These are phyloP conservation scores for Genyomyrus donnyi DNA, from an alignment of 2,113 vertebrate genomes.

Conservation along the genomic window DNA sequence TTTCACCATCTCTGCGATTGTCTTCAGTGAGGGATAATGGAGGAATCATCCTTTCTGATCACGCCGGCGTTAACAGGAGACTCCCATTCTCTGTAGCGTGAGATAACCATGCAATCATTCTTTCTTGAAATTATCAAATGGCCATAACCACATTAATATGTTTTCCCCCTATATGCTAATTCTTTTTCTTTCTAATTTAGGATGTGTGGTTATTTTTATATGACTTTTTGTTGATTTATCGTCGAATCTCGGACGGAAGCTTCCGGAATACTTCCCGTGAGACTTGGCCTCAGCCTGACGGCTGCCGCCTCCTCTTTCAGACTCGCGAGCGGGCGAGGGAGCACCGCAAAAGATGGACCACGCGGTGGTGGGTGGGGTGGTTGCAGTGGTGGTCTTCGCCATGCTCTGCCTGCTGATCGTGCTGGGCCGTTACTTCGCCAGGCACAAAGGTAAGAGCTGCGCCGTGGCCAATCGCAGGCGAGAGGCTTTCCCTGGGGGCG, in stretches of 20 bases:
- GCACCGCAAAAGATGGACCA: constrained; percentile 87
- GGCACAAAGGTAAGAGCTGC: constrained; percentile 86
- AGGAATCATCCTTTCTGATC: background rate
- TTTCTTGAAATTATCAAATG: background rate
- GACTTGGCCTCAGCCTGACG: background rate
- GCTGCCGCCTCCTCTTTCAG: constrained; percentile 54
- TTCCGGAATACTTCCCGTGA: background rate
- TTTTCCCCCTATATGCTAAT: background rate
- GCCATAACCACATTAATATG: background rate
- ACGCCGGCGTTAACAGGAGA: background rate
- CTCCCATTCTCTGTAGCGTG: background rate
- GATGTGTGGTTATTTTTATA: background rate
- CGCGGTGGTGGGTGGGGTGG: constrained; percentile 93
- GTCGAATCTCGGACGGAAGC: background rate
- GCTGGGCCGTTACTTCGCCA: constrained; percentile 95
- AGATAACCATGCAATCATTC: background rate
- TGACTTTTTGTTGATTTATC: background rate
- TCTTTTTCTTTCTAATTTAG: background rate
- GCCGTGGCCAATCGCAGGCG: background rate
- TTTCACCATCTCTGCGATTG: background rate
- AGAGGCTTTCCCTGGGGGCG: background rate
- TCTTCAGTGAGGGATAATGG: background rate
- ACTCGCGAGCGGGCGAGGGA: constrained; percentile 87
- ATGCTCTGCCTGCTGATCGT: constrained; percentile 98
- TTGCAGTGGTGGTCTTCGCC: constrained; percentile 95